phyloP scores from a whole-genome alignment of 2,113 vertebrate species.

The Cromileptes altivelis region DNA sequence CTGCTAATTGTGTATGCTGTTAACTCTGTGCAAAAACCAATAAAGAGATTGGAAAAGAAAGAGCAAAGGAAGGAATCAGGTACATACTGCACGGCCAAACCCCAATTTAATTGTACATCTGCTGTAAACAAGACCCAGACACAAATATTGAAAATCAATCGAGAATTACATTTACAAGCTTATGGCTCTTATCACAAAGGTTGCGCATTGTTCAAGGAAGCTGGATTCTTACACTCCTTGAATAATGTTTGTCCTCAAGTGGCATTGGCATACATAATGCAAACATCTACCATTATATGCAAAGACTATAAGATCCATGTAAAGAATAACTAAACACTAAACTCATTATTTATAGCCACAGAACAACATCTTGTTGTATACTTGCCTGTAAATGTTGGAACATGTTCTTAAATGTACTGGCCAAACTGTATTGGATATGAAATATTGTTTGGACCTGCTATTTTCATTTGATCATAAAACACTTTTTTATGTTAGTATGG shows the following conservation, averaged over 20 bases:
- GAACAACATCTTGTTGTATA: neutral
- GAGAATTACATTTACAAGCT: neutral
- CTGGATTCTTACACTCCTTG: neutral
- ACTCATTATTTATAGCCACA: neutral
- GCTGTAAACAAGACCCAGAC: neutral
- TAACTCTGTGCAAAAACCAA: too few species aligned
- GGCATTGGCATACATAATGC: neutral
- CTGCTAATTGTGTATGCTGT: too few species aligned
- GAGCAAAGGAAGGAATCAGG: neutral
- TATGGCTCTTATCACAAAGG: neutral
- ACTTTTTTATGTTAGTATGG: too few species aligned
- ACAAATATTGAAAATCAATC: neutral
- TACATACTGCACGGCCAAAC: neutral
- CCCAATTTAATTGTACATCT: slow-evolving; percentile 14
- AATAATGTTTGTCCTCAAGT: neutral
- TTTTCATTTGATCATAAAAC: neutral
- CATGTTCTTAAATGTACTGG: neutral
- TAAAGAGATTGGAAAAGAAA: too few species aligned
- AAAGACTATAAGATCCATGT: neutral
- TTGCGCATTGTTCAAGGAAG: neutral
- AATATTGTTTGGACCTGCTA: neutral
- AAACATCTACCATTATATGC: neutral
- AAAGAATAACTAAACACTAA: neutral
- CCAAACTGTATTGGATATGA: neutral
- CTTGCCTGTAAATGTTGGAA: neutral